Conservation (phyloP, 2,888 invertebrate genomes). For the Ctena decussata region DNA sequence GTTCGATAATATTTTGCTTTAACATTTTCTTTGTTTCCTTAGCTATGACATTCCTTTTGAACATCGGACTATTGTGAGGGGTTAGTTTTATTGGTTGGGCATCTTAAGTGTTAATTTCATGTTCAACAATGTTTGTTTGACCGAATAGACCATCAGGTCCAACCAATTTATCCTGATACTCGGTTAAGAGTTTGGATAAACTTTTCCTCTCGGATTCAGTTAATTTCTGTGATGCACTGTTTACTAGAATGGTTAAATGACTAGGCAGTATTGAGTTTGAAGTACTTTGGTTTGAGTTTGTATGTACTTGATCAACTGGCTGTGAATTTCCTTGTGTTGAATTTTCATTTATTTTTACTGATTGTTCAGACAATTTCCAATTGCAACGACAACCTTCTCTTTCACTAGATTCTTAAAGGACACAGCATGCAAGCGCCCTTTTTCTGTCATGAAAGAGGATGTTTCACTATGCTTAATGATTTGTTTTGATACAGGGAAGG, state of each 20-base stretch:
- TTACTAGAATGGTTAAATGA: background rate
- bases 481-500: background rate
- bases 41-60: slow-evolving; percentile 41
- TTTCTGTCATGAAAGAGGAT: background rate
- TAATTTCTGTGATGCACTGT: background rate
- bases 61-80: slow-evolving; percentile 30
- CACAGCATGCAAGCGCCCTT: background rate
- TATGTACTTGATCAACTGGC: background rate
- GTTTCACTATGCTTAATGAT: background rate
- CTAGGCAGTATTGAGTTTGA: background rate
- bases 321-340: background rate
- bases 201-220: background rate
- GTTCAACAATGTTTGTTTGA: no score
- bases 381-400: background rate
- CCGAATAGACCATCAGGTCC: no score
- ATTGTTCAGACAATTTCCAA: background rate
- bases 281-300: background rate
- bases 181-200: background rate
- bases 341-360: background rate
- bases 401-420: background rate
- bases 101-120: slow-evolving; percentile 39
- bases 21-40: slow-evolving; percentile 47
- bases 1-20: slow-evolving; percentile 44
- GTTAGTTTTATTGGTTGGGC: slow-evolving; percentile 15
- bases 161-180: slow-evolving; percentile 9